A percentile compares a stretch with the other conserved stretches of the same genome.
Evolutionary conservation across 2,797 vertebrate species (phyloP).

Genomic region (Threskiornis aethiopicus): DNA sequence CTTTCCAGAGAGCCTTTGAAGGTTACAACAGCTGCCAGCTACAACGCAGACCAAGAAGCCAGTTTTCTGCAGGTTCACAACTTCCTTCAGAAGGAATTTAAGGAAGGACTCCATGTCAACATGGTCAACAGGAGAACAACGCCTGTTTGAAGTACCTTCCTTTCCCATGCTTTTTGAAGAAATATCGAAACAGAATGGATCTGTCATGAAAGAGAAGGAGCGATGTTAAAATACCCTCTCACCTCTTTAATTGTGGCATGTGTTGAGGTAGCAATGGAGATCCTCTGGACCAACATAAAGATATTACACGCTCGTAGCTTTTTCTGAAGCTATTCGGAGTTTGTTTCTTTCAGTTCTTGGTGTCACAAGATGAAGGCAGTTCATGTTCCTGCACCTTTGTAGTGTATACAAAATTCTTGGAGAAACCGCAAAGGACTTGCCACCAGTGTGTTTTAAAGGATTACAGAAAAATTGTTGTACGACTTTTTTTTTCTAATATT

Average conservation of each 20-base stretch:
- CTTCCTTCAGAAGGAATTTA: constrained; percentile 91
- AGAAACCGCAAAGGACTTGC: constrained; percentile 44
- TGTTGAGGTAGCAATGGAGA: constrained; percentile 41
- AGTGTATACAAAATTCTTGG: constrained; percentile 40
- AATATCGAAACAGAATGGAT: background rate
- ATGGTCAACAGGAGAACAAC: constrained; percentile 91
- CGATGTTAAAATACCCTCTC: constrained; percentile 42
- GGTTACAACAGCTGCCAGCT: constrained; percentile 80
- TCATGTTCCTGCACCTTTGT: constrained; percentile 53
- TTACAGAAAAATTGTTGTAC: constrained; percentile 33
- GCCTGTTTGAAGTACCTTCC: constrained; percentile 81
- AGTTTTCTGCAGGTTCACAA: constrained; percentile 93
- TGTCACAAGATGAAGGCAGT: constrained; percentile 56
- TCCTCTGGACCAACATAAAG: constrained; percentile 18
- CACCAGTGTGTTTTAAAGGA: constrained; percentile 57
- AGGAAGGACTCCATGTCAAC: constrained; percentile 82
- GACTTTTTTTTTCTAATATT: constrained; percentile 1
- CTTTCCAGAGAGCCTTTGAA: constrained; percentile 88
- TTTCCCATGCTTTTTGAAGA: background rate
- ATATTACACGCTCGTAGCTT: constrained; percentile 49
- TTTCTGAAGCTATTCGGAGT: constrained; percentile 59
- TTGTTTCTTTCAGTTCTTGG: constrained; percentile 49
- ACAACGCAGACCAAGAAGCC: constrained; percentile 87
- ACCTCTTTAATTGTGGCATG: constrained; percentile 51
- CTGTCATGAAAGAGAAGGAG: constrained; percentile 26